Conservation (phyloP, 2,888 invertebrate genomes). For the Strigamia transsilvanica region DNA sequence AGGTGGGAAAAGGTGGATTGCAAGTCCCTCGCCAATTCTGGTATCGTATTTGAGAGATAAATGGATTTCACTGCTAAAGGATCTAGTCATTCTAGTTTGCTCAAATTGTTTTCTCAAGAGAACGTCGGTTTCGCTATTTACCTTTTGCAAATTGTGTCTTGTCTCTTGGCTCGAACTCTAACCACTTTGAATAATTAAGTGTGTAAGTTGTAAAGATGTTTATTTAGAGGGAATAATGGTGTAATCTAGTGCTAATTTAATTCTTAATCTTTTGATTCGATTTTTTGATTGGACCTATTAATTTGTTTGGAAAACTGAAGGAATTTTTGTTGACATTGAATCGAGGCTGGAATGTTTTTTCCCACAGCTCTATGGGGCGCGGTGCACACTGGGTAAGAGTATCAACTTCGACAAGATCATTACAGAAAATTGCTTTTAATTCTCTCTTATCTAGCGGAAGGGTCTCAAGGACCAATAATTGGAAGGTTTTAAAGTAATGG, state of each 20-base stretch:
- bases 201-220: not conserved
- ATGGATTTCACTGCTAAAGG: constrained; percentile 33
- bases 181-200: constrained; percentile 22
- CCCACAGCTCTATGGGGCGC: constrained; percentile 31
- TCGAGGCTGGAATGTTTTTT: constrained; percentile 21
- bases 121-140: not conserved
- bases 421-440: constrained; percentile 49
- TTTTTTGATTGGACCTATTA: not conserved
- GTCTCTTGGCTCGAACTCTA: not conserved
- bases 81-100: constrained; percentile 38
- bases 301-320: not conserved
- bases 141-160: constrained; percentile 22
- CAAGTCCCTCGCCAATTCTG: not conserved
- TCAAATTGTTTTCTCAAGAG: constrained; percentile 28
- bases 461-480: constrained; percentile 38
- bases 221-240: too few species aligned
- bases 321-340: constrained; percentile 2
- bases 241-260: too few species aligned
- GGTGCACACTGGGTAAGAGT: constrained; percentile 37
- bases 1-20: not conserved
- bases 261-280: too few species aligned
- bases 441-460: constrained; percentile 27
- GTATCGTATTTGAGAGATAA: constrained; percentile 1
- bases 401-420: constrained; percentile 49
- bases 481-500: constrained; percentile 42